phyloP scores from a whole-genome alignment of 2,797 vertebrate genomes.

The Clarias pachynema region DNA sequence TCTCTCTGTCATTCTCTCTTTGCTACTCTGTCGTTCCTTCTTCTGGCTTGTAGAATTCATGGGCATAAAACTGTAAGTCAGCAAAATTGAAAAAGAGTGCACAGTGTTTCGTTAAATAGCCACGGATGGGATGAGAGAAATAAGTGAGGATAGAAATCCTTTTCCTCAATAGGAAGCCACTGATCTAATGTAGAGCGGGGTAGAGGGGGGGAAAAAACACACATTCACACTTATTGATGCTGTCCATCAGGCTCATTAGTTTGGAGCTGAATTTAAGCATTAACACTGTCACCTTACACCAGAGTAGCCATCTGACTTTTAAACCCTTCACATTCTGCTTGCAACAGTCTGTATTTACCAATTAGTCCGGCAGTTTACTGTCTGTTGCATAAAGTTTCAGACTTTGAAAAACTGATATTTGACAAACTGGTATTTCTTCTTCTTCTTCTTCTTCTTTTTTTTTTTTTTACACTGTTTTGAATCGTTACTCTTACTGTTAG shows the following conservation, averaged over 20 bases:
- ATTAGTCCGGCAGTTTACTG: neutral
- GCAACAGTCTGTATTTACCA: neutral
- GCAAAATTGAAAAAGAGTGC: constrained; percentile 31
- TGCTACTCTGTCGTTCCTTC: neutral
- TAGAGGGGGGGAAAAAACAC: neutral
- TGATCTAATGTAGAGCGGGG: neutral
- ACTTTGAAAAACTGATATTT: neutral
- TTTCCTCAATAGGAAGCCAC: constrained; percentile 20
- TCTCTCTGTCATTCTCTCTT: constrained; percentile 20
- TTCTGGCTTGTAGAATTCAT: neutral
- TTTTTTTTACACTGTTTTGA: neutral
- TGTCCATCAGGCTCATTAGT: constrained; percentile 25
- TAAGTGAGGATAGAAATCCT: neutral
- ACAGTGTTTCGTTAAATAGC: constrained; percentile 15
- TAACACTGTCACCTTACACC: neutral
- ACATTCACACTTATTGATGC: constrained; percentile 21
- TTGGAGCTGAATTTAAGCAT: neutral
- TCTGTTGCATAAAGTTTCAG: no score
- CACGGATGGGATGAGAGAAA: neutral
- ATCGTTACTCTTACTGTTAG: neutral
- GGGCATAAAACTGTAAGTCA: constrained; percentile 20
- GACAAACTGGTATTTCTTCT: neutral
- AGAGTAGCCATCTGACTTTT: neutral
- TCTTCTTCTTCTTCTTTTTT: neutral
- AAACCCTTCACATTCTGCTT: neutral